Percentiles rank a stretch among this genome's conserved stretches.
Conservation (phyloP, 2,888 invertebrate species). For the Ceraclea dissimilis region DNA sequence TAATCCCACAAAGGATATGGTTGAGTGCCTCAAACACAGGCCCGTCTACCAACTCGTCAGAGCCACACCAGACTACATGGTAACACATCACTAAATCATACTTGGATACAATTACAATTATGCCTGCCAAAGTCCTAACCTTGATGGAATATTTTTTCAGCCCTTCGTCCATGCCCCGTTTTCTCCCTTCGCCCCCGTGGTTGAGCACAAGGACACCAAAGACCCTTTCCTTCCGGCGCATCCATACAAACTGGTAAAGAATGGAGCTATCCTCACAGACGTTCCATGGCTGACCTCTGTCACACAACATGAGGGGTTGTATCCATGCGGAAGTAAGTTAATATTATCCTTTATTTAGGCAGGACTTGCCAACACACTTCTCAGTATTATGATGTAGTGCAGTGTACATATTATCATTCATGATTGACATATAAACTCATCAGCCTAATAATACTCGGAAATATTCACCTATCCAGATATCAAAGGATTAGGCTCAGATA, state of each 20-base stretch:
- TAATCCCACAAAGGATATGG: slow-evolving; percentile 43
- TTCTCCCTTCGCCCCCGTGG: slow-evolving; percentile 65
- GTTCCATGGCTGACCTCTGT: slow-evolving; percentile 64
- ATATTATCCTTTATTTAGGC: too few species aligned
- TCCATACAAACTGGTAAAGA: slow-evolving; percentile 54
- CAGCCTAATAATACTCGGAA: too few species aligned
- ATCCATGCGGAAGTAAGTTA: slow-evolving; percentile 58
- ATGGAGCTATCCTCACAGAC: slow-evolving; percentile 54
- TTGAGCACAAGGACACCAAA: slow-evolving; percentile 44
- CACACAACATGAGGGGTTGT: slow-evolving; percentile 65
- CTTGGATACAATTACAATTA: too few species aligned
- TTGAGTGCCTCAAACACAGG: slow-evolving; percentile 56
- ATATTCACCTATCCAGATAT: too few species aligned
- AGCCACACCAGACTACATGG: slow-evolving; percentile 29
- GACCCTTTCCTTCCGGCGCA: slow-evolving; percentile 59
- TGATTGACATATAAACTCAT: too few species aligned
- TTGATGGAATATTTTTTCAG: slow-evolving; percentile 30
- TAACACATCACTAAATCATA: too few species aligned
- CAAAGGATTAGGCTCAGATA: too few species aligned
- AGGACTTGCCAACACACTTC: too few species aligned
- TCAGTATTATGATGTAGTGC: too few species aligned
- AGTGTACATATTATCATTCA: too few species aligned
- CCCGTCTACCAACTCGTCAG: slow-evolving; percentile 54
- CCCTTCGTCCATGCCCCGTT: slow-evolving; percentile 59
- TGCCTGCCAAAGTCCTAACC: too few species aligned